Evolutionary conservation across 2,888 invertebrate genomes (phyloP), one percentile per base, ranked within the genome.

Genomic region (Julus scanicus): DNA sequence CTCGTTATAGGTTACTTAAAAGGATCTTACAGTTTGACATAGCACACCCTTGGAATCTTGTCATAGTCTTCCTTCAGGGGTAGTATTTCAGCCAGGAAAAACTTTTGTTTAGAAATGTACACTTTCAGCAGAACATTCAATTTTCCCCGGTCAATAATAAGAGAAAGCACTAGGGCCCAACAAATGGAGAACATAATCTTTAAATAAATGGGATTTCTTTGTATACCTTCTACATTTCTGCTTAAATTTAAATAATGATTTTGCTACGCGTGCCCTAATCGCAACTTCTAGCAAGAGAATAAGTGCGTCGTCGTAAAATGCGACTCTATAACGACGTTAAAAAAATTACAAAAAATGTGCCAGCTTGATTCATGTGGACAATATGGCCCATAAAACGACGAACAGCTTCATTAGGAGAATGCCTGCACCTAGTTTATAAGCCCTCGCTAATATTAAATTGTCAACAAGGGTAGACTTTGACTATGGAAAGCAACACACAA

Each of bases 371-470:
- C 80, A 80, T 80, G 80, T 37, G 80, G 80, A 80, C 80, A 80
- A 80, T 80, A 80, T 80, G 80, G 80, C 80, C 80, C 37, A 80
- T 80, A 80, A 80, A 80, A 37, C 80, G 80, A 13, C 80, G 80
- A 80, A 80, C 80, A 80, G 80, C 80, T 80, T 80, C 80, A 80
- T 80, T 80, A 80, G 80, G 80, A 29, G 37, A 80, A 80, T 80
- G 80, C 80, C 80, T 80, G 80, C 80, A 80, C 80, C 80, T 80
- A 80, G 80, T 80, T 80, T 80, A 80, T 80, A 37, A 37, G 80
- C 80, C 80, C 20, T 80, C 80, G 80, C 80, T 80, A 80, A 80
- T 80, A 80, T 80, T 80, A 80, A 80, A 80, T 80, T 80, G 80
- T 80, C 80, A 80, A 80, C 80, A 80, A 80, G 80, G 80, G 80